Evolutionary conservation across 2,888 invertebrate genomes (phyloP), one percentile per base, ranked within the genome.

Genomic region (Cordylochernes scorpioides): DNA sequence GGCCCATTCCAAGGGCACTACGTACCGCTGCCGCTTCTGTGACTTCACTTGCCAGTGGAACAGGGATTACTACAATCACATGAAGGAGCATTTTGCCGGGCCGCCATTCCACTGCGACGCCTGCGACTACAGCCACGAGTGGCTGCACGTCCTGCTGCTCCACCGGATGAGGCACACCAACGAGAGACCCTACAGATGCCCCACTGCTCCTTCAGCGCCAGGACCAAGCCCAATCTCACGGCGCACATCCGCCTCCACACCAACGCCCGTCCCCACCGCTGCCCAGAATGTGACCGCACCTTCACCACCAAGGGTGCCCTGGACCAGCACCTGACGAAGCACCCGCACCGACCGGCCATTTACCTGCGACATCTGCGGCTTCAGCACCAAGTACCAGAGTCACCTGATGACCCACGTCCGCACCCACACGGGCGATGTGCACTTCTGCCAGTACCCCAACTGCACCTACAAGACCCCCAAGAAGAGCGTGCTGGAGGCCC

Each of bases 341-440:
- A 65, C 44, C n/a, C 55, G 56, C 24, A 51, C 57, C 25, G 59
- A 59, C 33, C 59, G 65, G 36, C 61, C 60, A n/a, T 60, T 62
- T 39, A 53, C 60, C 2, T 69, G 68, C 46, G 66, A 67, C 36
- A 56, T 59, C n/a, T 69, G 68, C 50, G 64, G 65, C 6, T 69
- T 67, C 47, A 59, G 62, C 34, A 67, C 67, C 19, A 67, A 67
- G 46, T 66, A 63, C 45, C 57, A 65, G 38, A 65, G 65, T 40
- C 65, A 68, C 46, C 58, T 68, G 45, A 61, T 64, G 25, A 58
- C 64, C 9, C 68, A 68, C 47, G 63, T 63, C 42, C 52, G 67
- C 30, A 63, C 65, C 32, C 68, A 68, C 48, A 59, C 64, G 40
- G 62, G 63, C 50, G 42, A 66, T 42, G 59, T 65, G n/a, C 64